Conservation (phyloP, 1,140 invertebrate genomes). For the Archegozetes longisetosus region DNA sequence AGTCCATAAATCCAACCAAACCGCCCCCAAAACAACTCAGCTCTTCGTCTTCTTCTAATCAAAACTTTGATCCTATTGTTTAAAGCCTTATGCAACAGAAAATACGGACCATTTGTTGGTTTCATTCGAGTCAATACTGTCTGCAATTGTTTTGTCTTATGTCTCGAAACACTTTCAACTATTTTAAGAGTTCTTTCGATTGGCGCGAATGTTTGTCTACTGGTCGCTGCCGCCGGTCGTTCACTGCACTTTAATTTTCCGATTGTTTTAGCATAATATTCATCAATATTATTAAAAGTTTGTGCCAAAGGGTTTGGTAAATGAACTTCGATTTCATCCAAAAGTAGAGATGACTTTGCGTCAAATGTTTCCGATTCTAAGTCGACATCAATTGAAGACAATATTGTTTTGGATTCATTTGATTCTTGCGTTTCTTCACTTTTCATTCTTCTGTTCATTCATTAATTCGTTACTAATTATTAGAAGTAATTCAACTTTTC, state of each 20-base stretch:
- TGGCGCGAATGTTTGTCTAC: not conserved
- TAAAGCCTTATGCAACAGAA: not conserved
- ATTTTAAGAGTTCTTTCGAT: not conserved
- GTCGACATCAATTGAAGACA: too few relatives aligned
- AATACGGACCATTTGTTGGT: not conserved
- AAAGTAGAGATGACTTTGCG: not conserved
- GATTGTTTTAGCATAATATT: not conserved
- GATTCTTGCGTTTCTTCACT: too few relatives aligned
- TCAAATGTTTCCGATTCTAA: not conserved
- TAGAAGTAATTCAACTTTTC: too few relatives aligned
- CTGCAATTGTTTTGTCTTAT: not conserved
- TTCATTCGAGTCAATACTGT: not conserved
- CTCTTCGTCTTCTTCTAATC: not conserved
- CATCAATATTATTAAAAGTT: not conserved
- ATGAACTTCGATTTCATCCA: not conserved
- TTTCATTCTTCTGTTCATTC: too few relatives aligned
- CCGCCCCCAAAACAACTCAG: not conserved
- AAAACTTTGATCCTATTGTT: not conserved
- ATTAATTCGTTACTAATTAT: too few relatives aligned
- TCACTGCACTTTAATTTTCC: not conserved
- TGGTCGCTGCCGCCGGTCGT: not conserved
- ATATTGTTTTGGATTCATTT: too few relatives aligned
- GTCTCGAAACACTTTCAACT: not conserved
- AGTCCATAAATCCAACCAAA: not conserved
- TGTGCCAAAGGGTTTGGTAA: not conserved